These are phyloP conservation scores for Siderastrea siderea DNA, from an alignment of 92 coral and sea anemone genomes.

Conservation along the genomic window DNA sequence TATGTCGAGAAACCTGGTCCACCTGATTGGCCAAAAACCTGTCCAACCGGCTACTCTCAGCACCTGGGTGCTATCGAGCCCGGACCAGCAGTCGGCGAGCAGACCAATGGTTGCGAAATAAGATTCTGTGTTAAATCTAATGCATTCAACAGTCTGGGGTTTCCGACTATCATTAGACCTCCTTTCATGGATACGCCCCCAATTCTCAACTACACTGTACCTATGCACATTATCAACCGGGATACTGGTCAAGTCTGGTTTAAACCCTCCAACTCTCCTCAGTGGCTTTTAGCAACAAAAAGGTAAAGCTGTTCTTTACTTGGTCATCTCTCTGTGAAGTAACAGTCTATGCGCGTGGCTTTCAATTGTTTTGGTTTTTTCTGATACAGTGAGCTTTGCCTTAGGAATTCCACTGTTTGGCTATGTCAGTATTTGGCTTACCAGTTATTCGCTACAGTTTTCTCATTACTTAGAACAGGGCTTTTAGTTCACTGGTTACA, in stretches of 20 bases:
- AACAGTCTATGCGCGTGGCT: too few relatives aligned
- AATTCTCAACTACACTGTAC: conserved; percentile 73
- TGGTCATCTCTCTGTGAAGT: neutral
- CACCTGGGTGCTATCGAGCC: conserved; percentile 87
- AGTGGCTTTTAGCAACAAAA: conserved; percentile 70
- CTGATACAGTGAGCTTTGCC: too few relatives aligned
- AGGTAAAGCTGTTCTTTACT: too few relatives aligned
- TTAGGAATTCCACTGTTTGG: too few relatives aligned
- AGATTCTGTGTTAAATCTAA: conserved; percentile 81
- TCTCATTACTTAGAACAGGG: too few relatives aligned
- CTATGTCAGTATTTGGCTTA: too few relatives aligned
- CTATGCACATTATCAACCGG: conserved; percentile 76
- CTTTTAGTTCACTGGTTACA: too few relatives aligned
- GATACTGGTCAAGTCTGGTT: conserved; percentile 79
- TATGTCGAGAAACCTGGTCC: conserved; percentile 18
- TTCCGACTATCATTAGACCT: conserved; percentile 84
- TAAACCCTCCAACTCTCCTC: conserved; percentile 45
- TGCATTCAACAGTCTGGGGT: conserved; percentile 61
- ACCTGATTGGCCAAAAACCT: conserved; percentile 81
- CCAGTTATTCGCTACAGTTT: too few relatives aligned
- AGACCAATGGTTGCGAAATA: conserved; percentile 75
- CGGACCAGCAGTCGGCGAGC: too few relatives aligned
- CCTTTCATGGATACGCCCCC: conserved; percentile 78
- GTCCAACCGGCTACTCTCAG: conserved; percentile 91
- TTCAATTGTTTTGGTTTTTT: too few relatives aligned